These are phyloP conservation scores for Caenorhabditis sp. DNA, from an alignment of 2,888 invertebrate genomes.

Conservation along the genomic window DNA sequence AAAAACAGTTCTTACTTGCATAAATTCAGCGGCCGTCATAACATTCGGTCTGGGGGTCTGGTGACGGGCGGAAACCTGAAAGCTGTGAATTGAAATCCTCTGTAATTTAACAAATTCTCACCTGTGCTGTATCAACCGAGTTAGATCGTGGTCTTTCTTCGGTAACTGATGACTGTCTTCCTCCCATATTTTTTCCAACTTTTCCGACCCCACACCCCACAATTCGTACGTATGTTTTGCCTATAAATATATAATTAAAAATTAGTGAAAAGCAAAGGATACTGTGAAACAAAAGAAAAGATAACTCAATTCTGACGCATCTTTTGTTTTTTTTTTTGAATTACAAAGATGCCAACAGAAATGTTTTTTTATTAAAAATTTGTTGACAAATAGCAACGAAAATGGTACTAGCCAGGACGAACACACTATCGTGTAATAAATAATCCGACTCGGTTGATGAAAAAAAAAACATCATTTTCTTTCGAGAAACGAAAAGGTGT, in stretches of 20 bases:
- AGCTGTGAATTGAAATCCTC: slow-evolving; percentile 18
- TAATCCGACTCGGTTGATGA: no score
- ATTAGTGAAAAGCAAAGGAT: not conserved
- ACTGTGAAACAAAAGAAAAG: not conserved
- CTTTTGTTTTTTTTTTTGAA: not conserved
- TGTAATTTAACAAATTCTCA: not conserved
- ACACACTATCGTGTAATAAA: no score
- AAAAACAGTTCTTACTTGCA: slow-evolving; percentile 26
- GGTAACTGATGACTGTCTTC: slow-evolving; percentile 53
- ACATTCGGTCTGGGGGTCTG: slow-evolving; percentile 14
- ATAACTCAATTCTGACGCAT: no score
- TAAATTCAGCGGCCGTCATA: slow-evolving; percentile 48
- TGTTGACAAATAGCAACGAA: no score
- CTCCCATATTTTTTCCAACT: slow-evolving; percentile 44
- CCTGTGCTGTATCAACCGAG: slow-evolving; percentile 51
- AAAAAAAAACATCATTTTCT: not conserved
- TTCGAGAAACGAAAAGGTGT: not conserved
- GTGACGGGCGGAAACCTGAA: slow-evolving; percentile 16
- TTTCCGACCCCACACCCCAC: not conserved
- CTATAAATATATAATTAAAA: not conserved
- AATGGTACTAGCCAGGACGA: no score
- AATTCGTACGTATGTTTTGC: not conserved
- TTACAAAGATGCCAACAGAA: not conserved
- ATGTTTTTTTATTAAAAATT: no score
- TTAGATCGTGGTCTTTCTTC: slow-evolving; percentile 56